These are phyloP conservation scores for Pavo muticus DNA, from an alignment of 2,113 vertebrate genomes.

Conservation along the genomic window DNA sequence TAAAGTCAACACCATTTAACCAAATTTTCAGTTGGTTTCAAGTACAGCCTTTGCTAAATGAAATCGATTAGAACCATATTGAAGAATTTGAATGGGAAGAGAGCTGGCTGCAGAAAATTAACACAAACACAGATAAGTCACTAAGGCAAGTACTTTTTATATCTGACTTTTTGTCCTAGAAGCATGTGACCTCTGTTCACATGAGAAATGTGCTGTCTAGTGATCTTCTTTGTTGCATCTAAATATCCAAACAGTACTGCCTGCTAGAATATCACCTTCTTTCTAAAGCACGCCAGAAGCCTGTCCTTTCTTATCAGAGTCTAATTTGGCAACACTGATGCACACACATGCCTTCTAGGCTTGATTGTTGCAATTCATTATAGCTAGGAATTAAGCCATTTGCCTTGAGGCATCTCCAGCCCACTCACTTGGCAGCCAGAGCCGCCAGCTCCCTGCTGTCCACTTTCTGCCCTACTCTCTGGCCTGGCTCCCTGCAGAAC, in stretches of 20 bases:
- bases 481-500: not conserved
- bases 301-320: not conserved
- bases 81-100: not conserved
- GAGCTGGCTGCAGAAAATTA: not conserved
- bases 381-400: not conserved
- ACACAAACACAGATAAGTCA: not conserved
- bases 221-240: not conserved
- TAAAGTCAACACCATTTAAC: not conserved
- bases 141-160: not conserved
- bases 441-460: not conserved
- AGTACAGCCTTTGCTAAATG: not conserved
- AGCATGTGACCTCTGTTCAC: not conserved
- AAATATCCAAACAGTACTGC: not conserved
- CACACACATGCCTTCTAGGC: not conserved
- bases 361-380: not conserved
- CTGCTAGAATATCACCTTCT: not conserved
- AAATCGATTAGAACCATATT: not conserved
- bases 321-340: not conserved
- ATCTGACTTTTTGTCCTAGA: not conserved
- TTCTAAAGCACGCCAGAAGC: not conserved
- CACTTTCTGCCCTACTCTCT: not conserved
- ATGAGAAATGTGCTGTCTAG: not conserved
- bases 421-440: not conserved
- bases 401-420: not conserved
- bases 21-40: not conserved